Conservation (phyloP, 2,888 invertebrate species). For the Esperia sulphurella region DNA sequence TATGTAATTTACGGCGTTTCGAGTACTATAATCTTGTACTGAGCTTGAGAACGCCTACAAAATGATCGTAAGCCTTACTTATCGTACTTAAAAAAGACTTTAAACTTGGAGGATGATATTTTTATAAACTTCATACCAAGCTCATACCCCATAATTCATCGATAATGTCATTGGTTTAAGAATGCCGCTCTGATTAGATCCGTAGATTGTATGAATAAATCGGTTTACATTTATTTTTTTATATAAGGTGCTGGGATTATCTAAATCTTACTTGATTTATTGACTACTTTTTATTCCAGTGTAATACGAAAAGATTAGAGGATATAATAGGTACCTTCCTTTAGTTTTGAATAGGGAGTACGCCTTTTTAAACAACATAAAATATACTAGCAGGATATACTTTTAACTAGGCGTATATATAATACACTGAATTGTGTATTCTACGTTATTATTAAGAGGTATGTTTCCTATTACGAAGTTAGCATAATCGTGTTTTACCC, state of each 20-base stretch:
- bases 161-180: slow-evolving; percentile 18
- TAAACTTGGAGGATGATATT: neutral
- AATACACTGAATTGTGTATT: no score
- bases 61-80: neutral
- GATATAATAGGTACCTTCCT: no score
- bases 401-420: no score
- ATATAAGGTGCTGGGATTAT: slow-evolving; percentile 13
- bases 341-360: no score
- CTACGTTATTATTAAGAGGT: no score
- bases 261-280: slow-evolving; percentile 17
- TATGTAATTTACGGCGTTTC: neutral
- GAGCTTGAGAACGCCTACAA: neutral
- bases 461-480: no score
- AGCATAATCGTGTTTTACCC: no score
- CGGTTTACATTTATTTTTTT: slow-evolving; percentile 18
- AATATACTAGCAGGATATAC: no score
- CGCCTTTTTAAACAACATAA: no score
- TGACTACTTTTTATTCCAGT: neutral
- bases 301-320: no score
- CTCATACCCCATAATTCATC: slow-evolving; percentile 11
- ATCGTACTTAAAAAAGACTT: neutral
- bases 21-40: neutral
- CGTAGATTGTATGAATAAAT: slow-evolving; percentile 1
- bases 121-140: slow-evolving; percentile 12
- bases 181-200: slow-evolving; percentile 15